phyloP scores from a whole-genome alignment of 2,113 vertebrate genomes.

The Cnemophilus loriae region DNA sequence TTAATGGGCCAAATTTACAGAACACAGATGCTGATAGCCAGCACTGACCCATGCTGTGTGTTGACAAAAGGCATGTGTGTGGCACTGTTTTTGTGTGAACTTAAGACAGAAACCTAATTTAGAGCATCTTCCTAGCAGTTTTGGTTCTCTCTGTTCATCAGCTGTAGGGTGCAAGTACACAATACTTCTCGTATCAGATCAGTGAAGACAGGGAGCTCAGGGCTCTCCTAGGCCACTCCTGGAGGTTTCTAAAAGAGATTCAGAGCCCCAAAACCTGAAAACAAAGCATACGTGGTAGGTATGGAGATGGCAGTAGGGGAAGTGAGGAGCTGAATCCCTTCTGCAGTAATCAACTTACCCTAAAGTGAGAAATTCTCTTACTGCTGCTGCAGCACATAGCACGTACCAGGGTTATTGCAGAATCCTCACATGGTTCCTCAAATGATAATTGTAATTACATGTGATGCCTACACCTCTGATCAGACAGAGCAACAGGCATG shows the following conservation, averaged over 20 bases:
- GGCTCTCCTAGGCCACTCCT: background rate
- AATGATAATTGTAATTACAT: background rate
- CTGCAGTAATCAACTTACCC: background rate
- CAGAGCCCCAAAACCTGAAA: background rate
- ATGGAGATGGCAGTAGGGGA: background rate
- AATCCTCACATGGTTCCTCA: background rate
- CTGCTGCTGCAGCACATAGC: background rate
- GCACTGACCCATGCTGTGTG: background rate
- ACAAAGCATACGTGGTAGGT: rapidly evolving
- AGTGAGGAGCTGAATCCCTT: background rate
- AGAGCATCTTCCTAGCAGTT: background rate
- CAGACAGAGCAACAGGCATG: background rate
- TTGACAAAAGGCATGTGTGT: background rate
- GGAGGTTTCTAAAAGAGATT: background rate
- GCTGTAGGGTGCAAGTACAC: background rate
- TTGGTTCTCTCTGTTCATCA: background rate
- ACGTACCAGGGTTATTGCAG: background rate
- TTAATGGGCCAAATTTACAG: background rate
- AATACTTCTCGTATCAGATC: background rate
- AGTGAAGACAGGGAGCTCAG: background rate
- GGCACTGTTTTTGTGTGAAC: background rate
- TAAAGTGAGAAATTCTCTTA: background rate
- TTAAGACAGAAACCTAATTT: background rate
- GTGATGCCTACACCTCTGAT: background rate
- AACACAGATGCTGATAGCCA: background rate